Evolutionary conservation across 2,888 invertebrate genomes (phyloP).

Genomic region (Heliconius sara): DNA sequence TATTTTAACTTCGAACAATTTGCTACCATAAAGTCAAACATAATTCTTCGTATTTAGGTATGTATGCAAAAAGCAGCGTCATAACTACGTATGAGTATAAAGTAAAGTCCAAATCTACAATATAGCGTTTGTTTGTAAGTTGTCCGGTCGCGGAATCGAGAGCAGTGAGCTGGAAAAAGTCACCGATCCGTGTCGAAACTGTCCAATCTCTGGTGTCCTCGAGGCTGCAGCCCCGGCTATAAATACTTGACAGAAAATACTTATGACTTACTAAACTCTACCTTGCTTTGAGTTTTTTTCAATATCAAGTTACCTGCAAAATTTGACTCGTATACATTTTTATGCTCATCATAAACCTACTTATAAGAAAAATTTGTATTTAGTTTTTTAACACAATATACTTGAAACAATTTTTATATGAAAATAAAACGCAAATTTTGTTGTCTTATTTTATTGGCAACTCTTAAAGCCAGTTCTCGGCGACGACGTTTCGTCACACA

Average conservation of each 20-base stretch:
- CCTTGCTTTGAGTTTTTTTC: background rate
- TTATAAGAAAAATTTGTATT: background rate
- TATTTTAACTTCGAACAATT: background rate
- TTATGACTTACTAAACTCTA: slow-evolving; percentile 4
- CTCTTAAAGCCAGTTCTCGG: background rate
- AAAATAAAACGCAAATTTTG: background rate
- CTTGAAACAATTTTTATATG: background rate
- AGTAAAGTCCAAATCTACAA: background rate
- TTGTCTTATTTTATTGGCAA: background rate
- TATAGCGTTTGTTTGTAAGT: slow-evolving; percentile 5
- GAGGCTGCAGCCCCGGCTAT: background rate
- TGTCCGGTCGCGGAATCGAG: slow-evolving; percentile 7
- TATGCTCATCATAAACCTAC: background rate
- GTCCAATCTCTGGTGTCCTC: slow-evolving; percentile 18
- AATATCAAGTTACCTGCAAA: background rate
- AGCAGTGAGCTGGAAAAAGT: slow-evolving; percentile 18
- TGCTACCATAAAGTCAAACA: background rate
- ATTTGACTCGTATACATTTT: background rate
- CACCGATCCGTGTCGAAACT: slow-evolving; percentile 21
- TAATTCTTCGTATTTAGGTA: background rate
- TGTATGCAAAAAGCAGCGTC: background rate
- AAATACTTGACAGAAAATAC: slow-evolving; percentile 2
- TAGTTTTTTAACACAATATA: background rate
- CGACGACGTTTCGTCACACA: slow-evolving; percentile 13
- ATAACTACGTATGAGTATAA: background rate